Evolutionary conservation across 2,797 vertebrate species (phyloP), one percentile per base, ranked within the genome.

Genomic region (Oceanodroma leucorhoa): DNA sequence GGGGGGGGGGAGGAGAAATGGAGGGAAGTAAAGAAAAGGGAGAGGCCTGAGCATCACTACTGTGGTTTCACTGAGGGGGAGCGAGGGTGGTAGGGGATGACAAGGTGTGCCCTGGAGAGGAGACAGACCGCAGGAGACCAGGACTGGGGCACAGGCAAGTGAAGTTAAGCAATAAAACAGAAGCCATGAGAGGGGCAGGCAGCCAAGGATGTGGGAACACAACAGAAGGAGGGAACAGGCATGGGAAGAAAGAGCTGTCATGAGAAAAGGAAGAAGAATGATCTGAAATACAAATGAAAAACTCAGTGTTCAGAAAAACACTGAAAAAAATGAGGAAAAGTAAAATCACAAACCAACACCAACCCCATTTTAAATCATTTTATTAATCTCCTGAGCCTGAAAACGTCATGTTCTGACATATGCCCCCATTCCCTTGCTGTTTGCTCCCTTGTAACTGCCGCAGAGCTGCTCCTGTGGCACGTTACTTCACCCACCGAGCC

Each of bases 1-100:
- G 3, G 3, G 1, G 6, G 26, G 9, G 3, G 0, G 5, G 22
- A 9, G 7, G 30, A 41, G 53, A 65, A 29, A 18, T 27, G 3
- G 26, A 69, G 4, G 3, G 23, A 73, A 67, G 6, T 50, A 41
- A 73, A 81, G 30, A 61, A 70, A 55, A 14, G 14, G 1, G 0
- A 70, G 23, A 61, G 14, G 15, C 10, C 27, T 0, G 0, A 61
- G 21, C 14, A 53, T 46, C 54, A 13, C 13, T 3, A 7, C 67
- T 66, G 22, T 64, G 32, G 53, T 78, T 93, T 73, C 67, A 60
- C 22, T 18, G 7, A 1, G 4, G 6, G 50, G 45, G 5, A 26
- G 13, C 2, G 7, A 75, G 5, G 14, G 15, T 41, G 20, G 8
- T 48, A 11, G 32, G 54, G 30, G 15, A 46, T 46, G 36, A 34